Percentiles rank a stretch among this genome's conserved stretches.
Evolutionary conservation across 2,888 invertebrate genomes (phyloP).

Genomic region (Aproaerema taeniolella): DNA sequence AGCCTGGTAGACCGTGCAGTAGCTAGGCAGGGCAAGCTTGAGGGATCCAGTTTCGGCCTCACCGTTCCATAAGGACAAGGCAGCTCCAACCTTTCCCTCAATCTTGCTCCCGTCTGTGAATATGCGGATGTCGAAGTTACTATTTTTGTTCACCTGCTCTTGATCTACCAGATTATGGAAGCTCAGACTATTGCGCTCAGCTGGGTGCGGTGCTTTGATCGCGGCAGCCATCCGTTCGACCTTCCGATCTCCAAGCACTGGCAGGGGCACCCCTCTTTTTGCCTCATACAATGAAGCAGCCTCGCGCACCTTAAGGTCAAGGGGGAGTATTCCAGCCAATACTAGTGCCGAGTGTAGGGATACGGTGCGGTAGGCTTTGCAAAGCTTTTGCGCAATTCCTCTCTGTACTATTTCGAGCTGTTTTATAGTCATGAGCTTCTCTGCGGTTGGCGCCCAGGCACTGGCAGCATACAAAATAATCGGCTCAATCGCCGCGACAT

Average conservation of each 20-base stretch:
- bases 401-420: not conserved
- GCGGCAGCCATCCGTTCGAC: not conserved
- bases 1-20: conserved; percentile 1
- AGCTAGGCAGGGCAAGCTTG: not conserved
- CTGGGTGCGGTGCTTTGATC: not conserved
- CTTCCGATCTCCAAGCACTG: not conserved
- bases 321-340: conserved; percentile 6
- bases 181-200: not conserved
- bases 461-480: not conserved
- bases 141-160: not conserved
- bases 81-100: conserved; percentile 1
- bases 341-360: conserved; percentile 8
- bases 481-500: not conserved
- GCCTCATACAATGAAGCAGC: conserved; percentile 3
- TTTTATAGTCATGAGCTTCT: not conserved
- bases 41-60: not conserved
- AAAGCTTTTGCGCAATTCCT: not conserved
- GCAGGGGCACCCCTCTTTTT: not conserved
- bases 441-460: not conserved
- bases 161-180: not conserved
- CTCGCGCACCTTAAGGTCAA: conserved; percentile 6
- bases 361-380: conserved; percentile 3
- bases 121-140: not conserved
- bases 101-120: not conserved
- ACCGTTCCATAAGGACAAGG: not conserved